Evolutionary conservation across 1,140 invertebrate genomes (phyloP).

Genomic region (Hyles euphorbiae): DNA sequence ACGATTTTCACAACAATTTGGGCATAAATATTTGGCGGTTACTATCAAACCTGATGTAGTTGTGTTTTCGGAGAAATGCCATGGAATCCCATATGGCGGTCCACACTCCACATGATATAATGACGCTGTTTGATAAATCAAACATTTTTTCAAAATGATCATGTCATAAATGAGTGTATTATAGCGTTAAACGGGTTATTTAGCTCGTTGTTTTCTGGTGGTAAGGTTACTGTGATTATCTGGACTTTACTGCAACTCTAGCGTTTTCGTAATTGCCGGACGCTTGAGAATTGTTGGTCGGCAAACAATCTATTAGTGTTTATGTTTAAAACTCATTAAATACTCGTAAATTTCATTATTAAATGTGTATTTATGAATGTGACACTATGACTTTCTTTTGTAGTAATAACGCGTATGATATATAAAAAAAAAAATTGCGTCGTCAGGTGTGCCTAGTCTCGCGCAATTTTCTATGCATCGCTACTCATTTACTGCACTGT

Average conservation of each 20-base stretch:
- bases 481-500: too few relatives aligned
- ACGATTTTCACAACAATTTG: conserved; percentile 29
- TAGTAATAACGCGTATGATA: too few relatives aligned
- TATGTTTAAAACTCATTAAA: too few relatives aligned
- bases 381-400: too few relatives aligned
- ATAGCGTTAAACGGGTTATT: conserved; percentile 27
- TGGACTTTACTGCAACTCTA: conserved; percentile 49
- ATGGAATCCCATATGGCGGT: conserved; percentile 75
- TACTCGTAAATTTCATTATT: too few relatives aligned
- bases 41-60: conserved; percentile 54
- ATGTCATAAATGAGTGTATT: conserved; percentile 24
- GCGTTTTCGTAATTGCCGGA: conserved; percentile 52
- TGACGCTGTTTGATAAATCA: conserved; percentile 60
- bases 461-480: too few relatives aligned
- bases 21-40: conserved; percentile 33
- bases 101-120: conserved; percentile 71
- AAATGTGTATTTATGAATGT: too few relatives aligned
- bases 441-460: too few relatives aligned
- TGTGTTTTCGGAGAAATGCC: conserved; percentile 70
- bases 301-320: too few relatives aligned
- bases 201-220: conserved; percentile 33
- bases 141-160: conserved; percentile 34
- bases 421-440: too few relatives aligned
- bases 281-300: conserved; percentile 8
- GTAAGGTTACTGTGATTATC: conserved; percentile 58